These are phyloP conservation scores for Chrysolina oricalcia DNA, from an alignment of 2,888 invertebrate species.

Conservation along the genomic window DNA sequence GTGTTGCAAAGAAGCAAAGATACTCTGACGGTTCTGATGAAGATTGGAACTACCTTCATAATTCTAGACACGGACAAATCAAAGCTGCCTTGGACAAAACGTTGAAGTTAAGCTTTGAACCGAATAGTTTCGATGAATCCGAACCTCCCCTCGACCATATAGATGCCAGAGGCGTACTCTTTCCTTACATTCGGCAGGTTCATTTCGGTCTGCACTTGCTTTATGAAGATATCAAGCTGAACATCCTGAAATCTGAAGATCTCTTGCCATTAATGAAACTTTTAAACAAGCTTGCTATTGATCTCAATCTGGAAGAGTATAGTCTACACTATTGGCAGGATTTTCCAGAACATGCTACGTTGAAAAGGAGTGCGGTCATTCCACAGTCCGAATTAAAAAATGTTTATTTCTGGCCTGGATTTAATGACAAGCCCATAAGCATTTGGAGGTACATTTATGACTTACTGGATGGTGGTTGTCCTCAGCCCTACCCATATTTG, in stretches of 20 bases:
- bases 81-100: slow-evolving; percentile 42
- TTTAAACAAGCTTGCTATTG: slow-evolving; percentile 83
- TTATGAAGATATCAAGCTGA: slow-evolving; percentile 93
- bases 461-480: slow-evolving; percentile 75
- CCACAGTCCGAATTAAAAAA: slow-evolving; percentile 75
- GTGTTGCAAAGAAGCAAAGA: slow-evolving; percentile 83
- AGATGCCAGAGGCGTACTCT: slow-evolving; percentile 79
- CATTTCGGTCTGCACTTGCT: slow-evolving; percentile 89
- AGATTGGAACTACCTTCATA: slow-evolving; percentile 83
- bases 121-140: slow-evolving; percentile 31
- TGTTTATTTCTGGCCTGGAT: slow-evolving; percentile 77
- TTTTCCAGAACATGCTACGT: slow-evolving; percentile 75
- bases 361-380: slow-evolving; percentile 30
- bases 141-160: slow-evolving; percentile 28
- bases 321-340: slow-evolving; percentile 89
- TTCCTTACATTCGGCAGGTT: slow-evolving; percentile 82
- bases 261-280: slow-evolving; percentile 81
- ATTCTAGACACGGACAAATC: slow-evolving; percentile 53
- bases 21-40: slow-evolving; percentile 85
- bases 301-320: slow-evolving; percentile 82
- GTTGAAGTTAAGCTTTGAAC: slow-evolving; percentile 41
- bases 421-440: slow-evolving; percentile 79
- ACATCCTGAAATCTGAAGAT: slow-evolving; percentile 80
- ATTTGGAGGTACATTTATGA: slow-evolving; percentile 82
- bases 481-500: slow-evolving; percentile 81